phyloP scores from a whole-genome alignment of 2,113 vertebrate species.

The Ia io region DNA sequence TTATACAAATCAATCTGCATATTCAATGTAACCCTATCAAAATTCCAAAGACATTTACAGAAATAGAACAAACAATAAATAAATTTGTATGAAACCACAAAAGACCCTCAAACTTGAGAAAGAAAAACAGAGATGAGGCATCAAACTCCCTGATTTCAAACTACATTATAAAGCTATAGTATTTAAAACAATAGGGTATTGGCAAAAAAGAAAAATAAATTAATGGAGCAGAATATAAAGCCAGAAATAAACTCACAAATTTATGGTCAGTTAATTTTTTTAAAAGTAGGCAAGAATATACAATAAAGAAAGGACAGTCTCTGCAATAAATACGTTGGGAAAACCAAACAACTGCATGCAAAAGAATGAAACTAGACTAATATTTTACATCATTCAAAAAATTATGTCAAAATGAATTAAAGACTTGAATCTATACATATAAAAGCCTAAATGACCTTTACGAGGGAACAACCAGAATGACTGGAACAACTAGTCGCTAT shows the following conservation, averaged over 20 bases:
- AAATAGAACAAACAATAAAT: background rate
- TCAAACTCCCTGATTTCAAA: background rate
- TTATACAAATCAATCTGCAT: background rate
- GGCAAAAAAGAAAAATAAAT: background rate
- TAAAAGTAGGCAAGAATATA: background rate
- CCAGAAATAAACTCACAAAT: background rate
- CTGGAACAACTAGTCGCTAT: too few relatives aligned
- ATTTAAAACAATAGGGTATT: background rate
- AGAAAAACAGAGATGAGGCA: background rate
- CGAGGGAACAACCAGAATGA: too few relatives aligned
- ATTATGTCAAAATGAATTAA: background rate
- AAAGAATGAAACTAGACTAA: background rate
- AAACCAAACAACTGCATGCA: background rate
- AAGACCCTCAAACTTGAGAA: background rate
- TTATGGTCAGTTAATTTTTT: background rate
- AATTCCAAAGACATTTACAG: background rate
- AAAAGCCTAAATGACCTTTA: too few relatives aligned
- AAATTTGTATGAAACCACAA: background rate
- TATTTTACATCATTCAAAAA: background rate
- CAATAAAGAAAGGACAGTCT: background rate
- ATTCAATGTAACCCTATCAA: background rate
- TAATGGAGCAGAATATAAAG: background rate
- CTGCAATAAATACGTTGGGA: background rate
- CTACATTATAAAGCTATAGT: background rate
- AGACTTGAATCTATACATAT: background rate